Base-by-base conservation (phyloP, 2,797 vertebrate species). In the Corythornis leucogaster region DNA sequence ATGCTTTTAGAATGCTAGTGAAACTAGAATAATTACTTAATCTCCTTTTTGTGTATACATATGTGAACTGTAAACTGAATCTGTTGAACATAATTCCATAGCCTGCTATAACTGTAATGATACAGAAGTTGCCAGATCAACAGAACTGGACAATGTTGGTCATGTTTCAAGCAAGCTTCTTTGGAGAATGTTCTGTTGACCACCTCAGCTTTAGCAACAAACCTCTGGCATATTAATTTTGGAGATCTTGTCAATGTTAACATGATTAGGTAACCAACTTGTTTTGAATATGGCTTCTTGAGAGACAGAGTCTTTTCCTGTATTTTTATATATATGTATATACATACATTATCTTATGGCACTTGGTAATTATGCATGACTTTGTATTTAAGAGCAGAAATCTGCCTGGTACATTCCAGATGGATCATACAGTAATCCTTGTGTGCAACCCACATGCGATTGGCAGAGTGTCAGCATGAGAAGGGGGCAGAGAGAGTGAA, bases 381-480 rank as follows among this genome's bases (percentile, higher is more conserved):
- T 95, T 93, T 91, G 66, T 93, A 51, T 96, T 94, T 90, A 80
- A 77, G 80, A 91, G 92, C 85, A 93, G 80, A 75, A 95, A 93
- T 93, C 89, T 93, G 77, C 63, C 93, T 95, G 82, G 90, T 80
- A 54, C 53, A 22, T 92, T 97, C 96, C 96, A 97, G 91, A 96
- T 96, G 94, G 95, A 96, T 97, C 96, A 96, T 96, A 95, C 85
- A 94, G 78, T 97, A 97, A 97, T 97, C 97, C 95, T 94, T 66
- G 83, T 97, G 67, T 95, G 87, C 92, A 94, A 95, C 90, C 93
- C 94, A 96, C 86, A 92, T 92, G 89, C 92, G 94, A 94, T 85
- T 96, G 96, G 91, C 80, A 63, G 82, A 95, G 55, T 76, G 85
- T 95, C 91, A 88, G 92, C 57, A 85, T 95, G 91, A 94, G 96